These are phyloP conservation scores for Nannobrachium achirus DNA, from an alignment of 2,113 vertebrate species.

Conservation along the genomic window DNA sequence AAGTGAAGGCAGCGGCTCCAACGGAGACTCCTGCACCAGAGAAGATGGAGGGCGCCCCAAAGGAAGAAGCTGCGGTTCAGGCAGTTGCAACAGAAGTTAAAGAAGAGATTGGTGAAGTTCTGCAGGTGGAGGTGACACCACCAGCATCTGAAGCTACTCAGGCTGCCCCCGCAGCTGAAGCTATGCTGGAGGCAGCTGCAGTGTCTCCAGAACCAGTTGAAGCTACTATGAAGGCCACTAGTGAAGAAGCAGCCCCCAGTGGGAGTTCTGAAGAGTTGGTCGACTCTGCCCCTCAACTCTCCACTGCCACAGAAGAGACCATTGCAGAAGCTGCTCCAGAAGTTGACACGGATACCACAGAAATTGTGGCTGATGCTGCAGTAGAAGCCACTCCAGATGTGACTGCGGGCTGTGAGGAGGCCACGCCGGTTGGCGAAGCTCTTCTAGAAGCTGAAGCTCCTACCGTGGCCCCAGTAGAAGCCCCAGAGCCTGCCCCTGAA, in stretches of 20 bases:
- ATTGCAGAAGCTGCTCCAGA: slow-evolving; percentile 9
- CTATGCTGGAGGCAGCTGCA: slow-evolving; percentile 10
- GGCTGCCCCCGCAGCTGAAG: slow-evolving; percentile 5
- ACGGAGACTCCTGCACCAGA: background rate
- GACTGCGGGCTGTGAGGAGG: background rate
- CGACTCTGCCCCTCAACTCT: slow-evolving; percentile 42
- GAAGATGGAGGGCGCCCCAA: background rate
- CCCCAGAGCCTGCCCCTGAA: background rate
- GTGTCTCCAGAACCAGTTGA: slow-evolving; percentile 3
- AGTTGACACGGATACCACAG: background rate
- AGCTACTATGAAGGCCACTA: background rate
- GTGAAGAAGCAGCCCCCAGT: background rate
- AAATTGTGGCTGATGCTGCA: slow-evolving; percentile 17
- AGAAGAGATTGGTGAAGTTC: slow-evolving; percentile 7
- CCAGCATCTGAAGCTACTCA: slow-evolving; percentile 1
- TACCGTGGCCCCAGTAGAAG: background rate
- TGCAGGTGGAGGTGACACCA: slow-evolving; percentile 1
- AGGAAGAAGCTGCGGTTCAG: slow-evolving; percentile 3
- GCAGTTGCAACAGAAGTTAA: slow-evolving; percentile 21
- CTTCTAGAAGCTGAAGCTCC: background rate
- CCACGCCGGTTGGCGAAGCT: slow-evolving; percentile 6
- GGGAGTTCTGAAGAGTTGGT: slow-evolving; percentile 28
- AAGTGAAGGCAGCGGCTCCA: slow-evolving; percentile 25
- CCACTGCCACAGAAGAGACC: slow-evolving; percentile 16
- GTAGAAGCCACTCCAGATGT: slow-evolving; percentile 25